A percentile compares a stretch with the other conserved stretches of the same genome.
Conservation (phyloP, 2,113 vertebrate genomes). For the Formicarius rufipectus region DNA sequence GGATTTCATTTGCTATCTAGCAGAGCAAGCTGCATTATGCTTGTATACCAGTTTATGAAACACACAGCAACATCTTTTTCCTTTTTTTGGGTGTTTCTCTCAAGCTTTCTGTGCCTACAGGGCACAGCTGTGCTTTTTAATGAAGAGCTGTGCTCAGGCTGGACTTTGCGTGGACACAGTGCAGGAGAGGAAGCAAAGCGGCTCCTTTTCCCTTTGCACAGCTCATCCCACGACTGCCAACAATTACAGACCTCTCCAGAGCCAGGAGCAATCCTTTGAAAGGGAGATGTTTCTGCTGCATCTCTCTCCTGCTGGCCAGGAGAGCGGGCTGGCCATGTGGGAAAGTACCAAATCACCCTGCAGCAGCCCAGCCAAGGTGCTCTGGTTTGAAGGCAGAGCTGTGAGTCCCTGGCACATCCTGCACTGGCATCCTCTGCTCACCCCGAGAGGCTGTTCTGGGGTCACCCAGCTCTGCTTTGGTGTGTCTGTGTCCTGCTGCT, state of each 20-base stretch:
- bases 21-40: conserved; percentile 1
- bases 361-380: not conserved
- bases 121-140: conserved; percentile 33
- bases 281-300: conserved; percentile 19
- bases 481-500: not conserved
- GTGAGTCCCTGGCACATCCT: not conserved
- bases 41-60: conserved; percentile 35
- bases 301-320: not conserved
- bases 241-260: conserved; percentile 1
- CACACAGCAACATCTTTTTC: conserved; percentile 2
- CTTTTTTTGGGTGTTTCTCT: not conserved
- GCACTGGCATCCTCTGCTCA: not conserved
- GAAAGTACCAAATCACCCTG: conserved; percentile 10
- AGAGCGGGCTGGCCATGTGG: conserved; percentile 30
- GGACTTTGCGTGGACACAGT: not conserved
- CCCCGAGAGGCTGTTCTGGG: not conserved
- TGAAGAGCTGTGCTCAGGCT: not conserved
- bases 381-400: not conserved
- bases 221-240: conserved; percentile 3
- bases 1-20: conserved; percentile 24
- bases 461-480: not conserved
- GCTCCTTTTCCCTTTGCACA: not conserved
- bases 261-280: not conserved
- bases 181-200: conserved; percentile 2
- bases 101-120: conserved; percentile 16